A percentile compares a stretch with the other conserved stretches of the same genome.
These are phyloP conservation scores for Pseudorhombus dupliciocellatus DNA, from an alignment of 2,113 vertebrate species.

Conservation along the genomic window DNA sequence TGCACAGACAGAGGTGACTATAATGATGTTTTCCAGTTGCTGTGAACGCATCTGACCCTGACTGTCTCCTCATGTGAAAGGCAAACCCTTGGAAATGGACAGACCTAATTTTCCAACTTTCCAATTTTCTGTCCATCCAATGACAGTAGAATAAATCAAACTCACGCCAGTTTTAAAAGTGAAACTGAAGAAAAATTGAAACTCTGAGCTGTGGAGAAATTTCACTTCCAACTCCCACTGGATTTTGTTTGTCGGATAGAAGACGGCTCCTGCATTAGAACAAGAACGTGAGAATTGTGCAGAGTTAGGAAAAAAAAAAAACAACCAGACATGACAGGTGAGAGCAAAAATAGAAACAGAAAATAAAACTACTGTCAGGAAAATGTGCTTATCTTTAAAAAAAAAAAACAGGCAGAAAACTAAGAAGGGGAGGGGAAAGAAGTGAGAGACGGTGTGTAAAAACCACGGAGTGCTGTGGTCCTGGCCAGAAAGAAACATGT, in stretches of 20 bases:
- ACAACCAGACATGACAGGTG: neutral
- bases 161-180: slow-evolving; percentile 13
- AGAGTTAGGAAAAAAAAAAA: neutral
- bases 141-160: slow-evolving; percentile 25
- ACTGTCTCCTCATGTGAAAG: too few relatives aligned
- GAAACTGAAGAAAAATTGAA: slow-evolving; percentile 19
- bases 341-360: neutral
- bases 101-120: too few relatives aligned
- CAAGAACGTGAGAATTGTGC: neutral
- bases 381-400: too few relatives aligned
- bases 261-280: slow-evolving; percentile 13
- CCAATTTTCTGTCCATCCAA: too few relatives aligned
- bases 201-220: slow-evolving; percentile 9
- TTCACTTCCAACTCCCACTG: slow-evolving; percentile 15
- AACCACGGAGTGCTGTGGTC: slow-evolving; percentile 10
- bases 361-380: slow-evolving; percentile 10
- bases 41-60: too few relatives aligned
- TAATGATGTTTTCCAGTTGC: too few relatives aligned
- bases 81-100: too few relatives aligned
- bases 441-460: neutral
- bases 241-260: slow-evolving; percentile 28
- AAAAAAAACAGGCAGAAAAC: neutral
- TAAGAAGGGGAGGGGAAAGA: neutral
- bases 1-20: neutral
- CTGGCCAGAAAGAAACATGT: slow-evolving; percentile 46